Base-by-base conservation (phyloP, 1,140 invertebrate genomes). In the Eulimnadia texana region DNA sequence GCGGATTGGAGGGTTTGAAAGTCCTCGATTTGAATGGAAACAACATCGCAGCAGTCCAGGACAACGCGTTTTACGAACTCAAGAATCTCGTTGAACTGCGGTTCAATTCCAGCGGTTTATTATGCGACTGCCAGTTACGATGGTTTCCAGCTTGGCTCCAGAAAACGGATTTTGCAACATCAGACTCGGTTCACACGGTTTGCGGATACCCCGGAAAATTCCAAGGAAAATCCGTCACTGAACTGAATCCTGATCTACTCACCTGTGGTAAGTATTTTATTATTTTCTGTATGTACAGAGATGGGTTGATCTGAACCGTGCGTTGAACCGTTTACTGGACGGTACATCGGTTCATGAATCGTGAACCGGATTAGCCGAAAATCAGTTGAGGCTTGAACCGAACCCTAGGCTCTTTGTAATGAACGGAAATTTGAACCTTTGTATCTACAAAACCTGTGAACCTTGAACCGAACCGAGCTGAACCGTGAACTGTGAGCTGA, bases 111-210 rank as follows among this genome's bases (percentile, higher is more conserved):
- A 80, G 79, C 51, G 83, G 81, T 62, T 74, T 93, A n/a, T 73
- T 91, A 13, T 93, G 90, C 72, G 88, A 93, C 69, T 92, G 89
- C 69, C 81, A 85, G 62, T 71, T 91, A 27, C 69, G 82, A 19
- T 92, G 89, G 88, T 77, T 92, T 64, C 79, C 83, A 27, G 76
- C 80, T 63, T 90, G 86, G 85, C 72, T 89, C 19, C 72, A 71
- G 68, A 66, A 76, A 57, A 73, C 74, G 64, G 64, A 68, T 64
- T 69, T 77, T 72, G 74, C 67, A 72, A 79, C 75, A 68, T 28
- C 50, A 72, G 79, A 1, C 77, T 78, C 68, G 16, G 69, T 76
- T 1, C 59, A 29, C 20, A 81, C 82, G 1, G 78, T 78, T 10
- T 93, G 90, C 74, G 83, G 80, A 58, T 88, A 90, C 76, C 90